These are phyloP conservation scores for Perccottus glenii DNA, from an alignment of 2,113 vertebrate species.

Conservation along the genomic window DNA sequence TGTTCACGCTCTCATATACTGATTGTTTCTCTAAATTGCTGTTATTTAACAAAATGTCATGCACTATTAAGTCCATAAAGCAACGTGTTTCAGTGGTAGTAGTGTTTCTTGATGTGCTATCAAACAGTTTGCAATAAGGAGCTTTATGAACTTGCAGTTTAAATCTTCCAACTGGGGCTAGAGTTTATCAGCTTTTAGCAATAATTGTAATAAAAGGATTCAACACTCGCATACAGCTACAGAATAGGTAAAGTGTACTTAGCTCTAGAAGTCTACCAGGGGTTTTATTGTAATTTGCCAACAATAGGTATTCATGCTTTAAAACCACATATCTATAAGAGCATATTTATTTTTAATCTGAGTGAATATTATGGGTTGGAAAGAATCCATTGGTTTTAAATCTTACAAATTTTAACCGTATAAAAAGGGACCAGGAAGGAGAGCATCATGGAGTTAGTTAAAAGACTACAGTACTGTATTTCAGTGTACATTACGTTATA, in stretches of 20 bases:
- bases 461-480: conserved; percentile 64
- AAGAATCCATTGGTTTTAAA: conserved; percentile 18
- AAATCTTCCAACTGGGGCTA: conserved; percentile 36
- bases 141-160: conserved; percentile 37
- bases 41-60: not conserved
- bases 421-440: conserved; percentile 63
- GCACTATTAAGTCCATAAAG: not conserved
- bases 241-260: conserved; percentile 33
- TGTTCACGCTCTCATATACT: not conserved
- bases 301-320: conserved; percentile 57
- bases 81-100: conserved; percentile 1
- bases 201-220: conserved; percentile 29
- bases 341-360: conserved; percentile 66
- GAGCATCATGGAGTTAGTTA: conserved; percentile 25
- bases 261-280: conserved; percentile 52
- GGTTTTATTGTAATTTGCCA: conserved; percentile 27
- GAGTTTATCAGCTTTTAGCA: conserved; percentile 47
- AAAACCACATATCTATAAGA: conserved; percentile 40
- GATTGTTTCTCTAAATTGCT: not conserved
- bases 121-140: conserved; percentile 34
- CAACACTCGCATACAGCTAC: conserved; percentile 29
- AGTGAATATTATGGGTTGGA: conserved; percentile 24
- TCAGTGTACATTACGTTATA: conserved; percentile 27
- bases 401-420: conserved; percentile 35
- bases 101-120: conserved; percentile 42